A percentile compares a stretch with the other conserved stretches of the same genome.
phyloP scores from a whole-genome alignment of 2,113 vertebrate genomes.

The Nothoprocta pentlandii region DNA sequence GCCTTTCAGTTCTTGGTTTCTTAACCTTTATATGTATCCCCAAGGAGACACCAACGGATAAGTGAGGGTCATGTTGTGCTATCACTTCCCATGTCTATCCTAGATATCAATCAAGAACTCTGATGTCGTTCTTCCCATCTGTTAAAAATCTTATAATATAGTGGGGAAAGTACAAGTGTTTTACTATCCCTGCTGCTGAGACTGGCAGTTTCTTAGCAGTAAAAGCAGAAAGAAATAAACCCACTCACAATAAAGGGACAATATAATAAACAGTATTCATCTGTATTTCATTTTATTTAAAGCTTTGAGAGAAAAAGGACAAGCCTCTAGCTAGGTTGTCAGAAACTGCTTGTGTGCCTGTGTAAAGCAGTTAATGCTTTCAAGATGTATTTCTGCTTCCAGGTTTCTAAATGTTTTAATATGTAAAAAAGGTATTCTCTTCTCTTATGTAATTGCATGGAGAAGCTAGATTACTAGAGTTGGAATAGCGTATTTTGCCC shows the following conservation, averaged over 20 bases:
- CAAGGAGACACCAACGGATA: background rate
- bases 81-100: background rate
- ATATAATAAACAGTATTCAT: slow-evolving; percentile 19
- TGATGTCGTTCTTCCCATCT: background rate
- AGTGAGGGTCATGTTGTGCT: background rate
- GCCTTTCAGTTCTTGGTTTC: background rate
- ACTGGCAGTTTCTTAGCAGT: slow-evolving; percentile 4
- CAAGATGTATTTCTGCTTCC: background rate
- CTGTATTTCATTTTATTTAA: slow-evolving; percentile 34
- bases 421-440: background rate
- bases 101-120: background rate
- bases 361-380: background rate
- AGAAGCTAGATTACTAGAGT: background rate
- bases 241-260: background rate
- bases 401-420: background rate
- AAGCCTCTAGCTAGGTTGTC: background rate
- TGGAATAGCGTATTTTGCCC: background rate
- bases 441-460: background rate
- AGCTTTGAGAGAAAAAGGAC: slow-evolving; percentile 4
- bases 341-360: background rate
- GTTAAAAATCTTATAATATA: background rate
- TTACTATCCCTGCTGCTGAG: background rate
- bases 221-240: slow-evolving; percentile 40
- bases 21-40: background rate
- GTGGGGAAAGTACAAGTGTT: background rate